phyloP scores from a whole-genome alignment of 2,113 vertebrate species.

The Phalacrocorax carbo region DNA sequence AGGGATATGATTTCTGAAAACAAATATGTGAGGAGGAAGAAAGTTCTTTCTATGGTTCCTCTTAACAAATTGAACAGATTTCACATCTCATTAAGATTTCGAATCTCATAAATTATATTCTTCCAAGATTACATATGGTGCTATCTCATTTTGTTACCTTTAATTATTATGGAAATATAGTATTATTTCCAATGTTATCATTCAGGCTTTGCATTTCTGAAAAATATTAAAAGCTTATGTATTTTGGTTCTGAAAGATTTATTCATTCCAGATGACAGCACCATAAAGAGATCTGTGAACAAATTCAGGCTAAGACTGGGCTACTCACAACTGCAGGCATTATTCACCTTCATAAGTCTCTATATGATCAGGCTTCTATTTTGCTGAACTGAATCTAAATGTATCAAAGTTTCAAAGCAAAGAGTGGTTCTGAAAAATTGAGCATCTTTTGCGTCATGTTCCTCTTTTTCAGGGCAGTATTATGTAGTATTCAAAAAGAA shows the following conservation, averaged over 20 bases:
- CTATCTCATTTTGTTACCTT: background rate
- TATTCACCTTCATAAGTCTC: background rate
- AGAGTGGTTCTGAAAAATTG: background rate
- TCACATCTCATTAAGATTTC: background rate
- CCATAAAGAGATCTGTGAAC: background rate
- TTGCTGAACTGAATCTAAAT: background rate
- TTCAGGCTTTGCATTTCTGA: background rate
- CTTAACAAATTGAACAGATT: background rate
- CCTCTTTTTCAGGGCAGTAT: background rate
- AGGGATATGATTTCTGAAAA: background rate
- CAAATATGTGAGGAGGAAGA: background rate
- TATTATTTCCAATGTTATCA: background rate
- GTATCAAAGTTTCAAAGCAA: background rate
- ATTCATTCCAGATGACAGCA: background rate
- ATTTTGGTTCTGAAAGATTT: background rate
- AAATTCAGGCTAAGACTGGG: background rate
- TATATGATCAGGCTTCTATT: background rate
- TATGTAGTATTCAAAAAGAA: background rate
- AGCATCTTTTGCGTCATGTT: background rate
- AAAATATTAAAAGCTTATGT: background rate
- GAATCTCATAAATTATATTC: background rate
- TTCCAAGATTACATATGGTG: background rate
- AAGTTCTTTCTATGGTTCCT: background rate
- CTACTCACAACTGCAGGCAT: background rate
- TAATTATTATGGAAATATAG: background rate